phyloP scores from a whole-genome alignment of 1,140 invertebrate species.

The Neuroterus valhalla region DNA sequence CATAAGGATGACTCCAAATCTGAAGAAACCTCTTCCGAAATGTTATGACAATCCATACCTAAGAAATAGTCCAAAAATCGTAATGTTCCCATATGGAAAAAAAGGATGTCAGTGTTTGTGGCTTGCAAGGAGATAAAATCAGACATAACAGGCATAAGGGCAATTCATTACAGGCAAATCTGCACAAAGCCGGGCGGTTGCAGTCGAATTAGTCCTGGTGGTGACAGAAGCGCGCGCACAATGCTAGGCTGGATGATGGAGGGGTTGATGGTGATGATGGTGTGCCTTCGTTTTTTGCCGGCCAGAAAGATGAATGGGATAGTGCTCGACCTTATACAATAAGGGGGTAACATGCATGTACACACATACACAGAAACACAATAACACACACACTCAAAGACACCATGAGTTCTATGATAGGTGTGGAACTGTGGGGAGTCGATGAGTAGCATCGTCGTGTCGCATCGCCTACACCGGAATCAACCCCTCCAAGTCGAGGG shows the following conservation, averaged over 20 bases:
- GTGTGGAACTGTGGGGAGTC: background rate
- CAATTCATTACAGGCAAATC: slow-evolving; percentile 49
- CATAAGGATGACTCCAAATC: too few relatives aligned
- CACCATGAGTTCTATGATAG: too few relatives aligned
- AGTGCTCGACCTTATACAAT: background rate
- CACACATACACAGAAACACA: background rate
- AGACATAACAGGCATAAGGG: slow-evolving; percentile 20
- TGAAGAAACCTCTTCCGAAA: too few relatives aligned
- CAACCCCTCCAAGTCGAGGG: slow-evolving; percentile 42
- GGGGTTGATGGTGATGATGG: slow-evolving; percentile 7
- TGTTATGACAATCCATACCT: too few relatives aligned
- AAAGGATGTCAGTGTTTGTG: background rate
- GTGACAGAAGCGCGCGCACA: slow-evolving; percentile 45
- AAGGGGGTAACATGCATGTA: background rate
- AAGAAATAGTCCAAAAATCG: background rate
- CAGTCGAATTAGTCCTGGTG: slow-evolving; percentile 46
- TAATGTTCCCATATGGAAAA: background rate
- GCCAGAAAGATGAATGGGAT: slow-evolving; percentile 24
- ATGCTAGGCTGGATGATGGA: slow-evolving; percentile 33
- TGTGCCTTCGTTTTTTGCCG: slow-evolving; percentile 17
- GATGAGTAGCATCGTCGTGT: background rate
- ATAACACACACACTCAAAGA: too few relatives aligned
- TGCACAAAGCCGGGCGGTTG: slow-evolving; percentile 39
- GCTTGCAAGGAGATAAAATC: background rate
- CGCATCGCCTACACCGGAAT: slow-evolving; percentile 28